Conservation (phyloP, 1,140 invertebrate species). For the Drosophila kikkawai region DNA sequence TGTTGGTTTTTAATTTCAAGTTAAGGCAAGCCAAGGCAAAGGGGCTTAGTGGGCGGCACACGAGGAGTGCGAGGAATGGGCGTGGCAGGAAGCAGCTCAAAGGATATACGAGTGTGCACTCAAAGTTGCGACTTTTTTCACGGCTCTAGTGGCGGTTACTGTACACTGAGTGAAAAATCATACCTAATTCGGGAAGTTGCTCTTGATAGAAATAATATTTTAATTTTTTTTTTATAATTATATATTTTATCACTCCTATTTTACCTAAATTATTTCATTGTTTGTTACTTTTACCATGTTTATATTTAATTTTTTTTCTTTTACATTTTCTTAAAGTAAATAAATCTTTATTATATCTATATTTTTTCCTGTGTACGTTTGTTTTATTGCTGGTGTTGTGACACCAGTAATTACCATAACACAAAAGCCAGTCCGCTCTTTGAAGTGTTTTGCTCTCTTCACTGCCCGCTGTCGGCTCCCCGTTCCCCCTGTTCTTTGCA, state of each 20-base stretch:
- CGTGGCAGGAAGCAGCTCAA: conserved; percentile 51
- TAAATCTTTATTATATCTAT: too few species aligned
- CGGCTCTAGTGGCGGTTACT: conserved; percentile 33
- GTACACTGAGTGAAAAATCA: conserved; percentile 3
- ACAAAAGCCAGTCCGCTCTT: conserved; percentile 71
- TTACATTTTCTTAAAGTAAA: background rate
- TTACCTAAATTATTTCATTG: background rate
- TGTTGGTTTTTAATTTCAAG: conserved; percentile 83
- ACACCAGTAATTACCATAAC: conserved; percentile 83
- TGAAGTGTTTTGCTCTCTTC: conserved; percentile 77
- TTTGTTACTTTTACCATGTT: background rate
- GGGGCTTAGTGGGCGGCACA: conserved; percentile 1
- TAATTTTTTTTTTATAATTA: background rate
- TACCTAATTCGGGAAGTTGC: too few species aligned
- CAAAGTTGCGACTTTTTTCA: conserved; percentile 66
- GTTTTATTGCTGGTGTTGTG: conserved; percentile 56
- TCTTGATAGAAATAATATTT: too few species aligned
- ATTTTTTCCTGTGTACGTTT: conserved; percentile 39
- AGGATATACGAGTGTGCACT: conserved; percentile 79
- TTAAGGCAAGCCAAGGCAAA: conserved; percentile 23
- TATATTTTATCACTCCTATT: background rate
- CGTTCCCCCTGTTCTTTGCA: conserved; percentile 45
- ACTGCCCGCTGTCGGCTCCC: conserved; percentile 46
- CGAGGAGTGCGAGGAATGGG: background rate
- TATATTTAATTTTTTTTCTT: background rate